Evolutionary conservation across 2,888 invertebrate genomes (phyloP), one percentile per base, ranked within the genome.

Genomic region (Oegoconia quadripuncta): DNA sequence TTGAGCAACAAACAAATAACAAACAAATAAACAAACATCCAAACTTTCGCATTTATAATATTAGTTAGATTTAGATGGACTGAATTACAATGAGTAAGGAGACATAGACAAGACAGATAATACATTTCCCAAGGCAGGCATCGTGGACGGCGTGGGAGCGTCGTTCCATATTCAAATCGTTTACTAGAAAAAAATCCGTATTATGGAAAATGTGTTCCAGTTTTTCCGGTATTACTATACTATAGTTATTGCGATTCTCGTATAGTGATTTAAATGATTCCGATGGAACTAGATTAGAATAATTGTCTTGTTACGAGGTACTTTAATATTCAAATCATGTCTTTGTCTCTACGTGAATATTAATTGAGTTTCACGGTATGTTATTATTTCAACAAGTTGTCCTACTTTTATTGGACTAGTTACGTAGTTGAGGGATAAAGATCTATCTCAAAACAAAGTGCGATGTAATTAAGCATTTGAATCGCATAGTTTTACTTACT

Each of bases 211-310:
- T 66, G 74, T 72, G 57, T 78, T 78, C 82, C 80, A 67, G 86
- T 84, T 86, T 82, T 83, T 82, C 83, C 82, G 76, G 83, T 79
- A 73, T 50, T n/a, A 57, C 67, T 76, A 69, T n/a, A n/a, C n/a
- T n/a, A 70, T 69, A 69, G 58, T 49, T 52, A 57, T 55, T 55
- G 57, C 59, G 54, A 54, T 54, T 50, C 50, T 50, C 41, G 42
- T 46, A 42, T 46, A 45, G 47, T 45, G 51, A 71, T 71, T 73
- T 66, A 69, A 70, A 64, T 58, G 52, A 59, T 52, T 60, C 56
- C 55, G 49, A 46, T 64, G 64, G 70, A 75, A 79, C 74, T 52
- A 65, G 68, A 74, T 74, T 67, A 67, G 64, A 69, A 72, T 75
- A 74, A 78, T 77, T 68, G 59, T 64, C 33, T 46, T 41, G 40